A percentile compares a stretch with the other conserved stretches of the same genome.
These are phyloP conservation scores for Diarsia dahlii DNA, from an alignment of 2,888 invertebrate species.

Conservation along the genomic window DNA sequence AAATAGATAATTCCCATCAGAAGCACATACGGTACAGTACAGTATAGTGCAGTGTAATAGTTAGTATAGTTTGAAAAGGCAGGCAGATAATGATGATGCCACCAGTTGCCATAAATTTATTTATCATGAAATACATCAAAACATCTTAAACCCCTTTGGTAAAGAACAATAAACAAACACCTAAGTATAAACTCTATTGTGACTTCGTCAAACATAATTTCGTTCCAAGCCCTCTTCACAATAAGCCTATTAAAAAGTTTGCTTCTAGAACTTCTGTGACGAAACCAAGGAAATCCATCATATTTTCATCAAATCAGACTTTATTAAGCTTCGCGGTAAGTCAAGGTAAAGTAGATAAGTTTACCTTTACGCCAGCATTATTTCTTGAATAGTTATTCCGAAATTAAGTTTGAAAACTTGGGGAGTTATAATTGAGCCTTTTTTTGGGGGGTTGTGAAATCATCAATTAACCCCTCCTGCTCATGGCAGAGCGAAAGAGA, in stretches of 20 bases:
- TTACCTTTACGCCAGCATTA: not conserved
- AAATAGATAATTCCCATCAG: not conserved
- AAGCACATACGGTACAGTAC: not conserved
- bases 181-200: constrained; percentile 33
- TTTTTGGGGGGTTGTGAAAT: no score
- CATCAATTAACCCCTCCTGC: no score
- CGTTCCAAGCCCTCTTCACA: constrained; percentile 25
- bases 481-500: no score
- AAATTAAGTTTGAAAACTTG: not conserved
- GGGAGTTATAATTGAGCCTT: no score
- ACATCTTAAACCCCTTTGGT: constrained; percentile 11
- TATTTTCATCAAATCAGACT: constrained; percentile 42
- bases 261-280: constrained; percentile 31
- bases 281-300: constrained; percentile 28
- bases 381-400: not conserved
- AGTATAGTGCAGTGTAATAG: no score
- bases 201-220: constrained; percentile 40
- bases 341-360: not conserved
- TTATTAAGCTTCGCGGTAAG: constrained; percentile 15
- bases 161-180: constrained; percentile 27
- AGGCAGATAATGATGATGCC: not conserved
- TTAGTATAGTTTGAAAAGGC: not conserved
- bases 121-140: not conserved
- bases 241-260: constrained; percentile 60
- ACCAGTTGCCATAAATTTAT: not conserved